These are phyloP conservation scores for Acanthosepion pharaonis DNA, from an alignment of 2,888 invertebrate genomes.

Conservation along the genomic window DNA sequence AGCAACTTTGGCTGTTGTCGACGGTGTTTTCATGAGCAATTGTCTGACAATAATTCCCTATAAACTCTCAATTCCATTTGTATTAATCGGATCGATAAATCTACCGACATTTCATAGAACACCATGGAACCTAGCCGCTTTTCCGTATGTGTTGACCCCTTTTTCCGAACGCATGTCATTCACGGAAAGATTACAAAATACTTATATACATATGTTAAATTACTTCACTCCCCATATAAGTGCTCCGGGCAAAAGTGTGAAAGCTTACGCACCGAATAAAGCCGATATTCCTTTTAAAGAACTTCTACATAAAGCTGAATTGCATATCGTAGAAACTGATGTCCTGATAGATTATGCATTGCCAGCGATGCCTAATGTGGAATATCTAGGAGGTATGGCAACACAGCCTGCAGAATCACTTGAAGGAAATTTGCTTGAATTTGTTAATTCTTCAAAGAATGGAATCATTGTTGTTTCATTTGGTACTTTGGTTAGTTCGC, in stretches of 20 bases:
- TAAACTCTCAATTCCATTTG: background rate
- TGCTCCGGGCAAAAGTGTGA: background rate
- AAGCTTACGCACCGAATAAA: constrained; percentile 49
- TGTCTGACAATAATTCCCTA: background rate
- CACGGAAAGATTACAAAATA: background rate
- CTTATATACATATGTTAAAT: rapidly evolving
- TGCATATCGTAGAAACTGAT: constrained; percentile 52
- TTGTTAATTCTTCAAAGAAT: constrained; percentile 49
- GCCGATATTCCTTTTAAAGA: constrained; percentile 43
- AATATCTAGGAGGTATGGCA: constrained; percentile 52
- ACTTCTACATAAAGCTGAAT: constrained; percentile 50
- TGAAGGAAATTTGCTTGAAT: constrained; percentile 48
- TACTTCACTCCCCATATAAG: background rate
- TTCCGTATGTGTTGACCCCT: background rate
- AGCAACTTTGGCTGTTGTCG: background rate
- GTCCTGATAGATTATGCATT: constrained; percentile 50
- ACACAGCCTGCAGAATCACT: constrained; percentile 51
- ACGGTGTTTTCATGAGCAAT: background rate
- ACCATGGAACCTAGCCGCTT: background rate
- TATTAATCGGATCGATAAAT: background rate
- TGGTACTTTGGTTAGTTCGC: constrained; percentile 49
- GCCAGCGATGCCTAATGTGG: constrained; percentile 51
- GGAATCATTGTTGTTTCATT: constrained; percentile 54
- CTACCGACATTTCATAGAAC: background rate
- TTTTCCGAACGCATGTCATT: background rate